Conservation (phyloP, 1,140 invertebrate species). For the Meloidogyne hapla region DNA sequence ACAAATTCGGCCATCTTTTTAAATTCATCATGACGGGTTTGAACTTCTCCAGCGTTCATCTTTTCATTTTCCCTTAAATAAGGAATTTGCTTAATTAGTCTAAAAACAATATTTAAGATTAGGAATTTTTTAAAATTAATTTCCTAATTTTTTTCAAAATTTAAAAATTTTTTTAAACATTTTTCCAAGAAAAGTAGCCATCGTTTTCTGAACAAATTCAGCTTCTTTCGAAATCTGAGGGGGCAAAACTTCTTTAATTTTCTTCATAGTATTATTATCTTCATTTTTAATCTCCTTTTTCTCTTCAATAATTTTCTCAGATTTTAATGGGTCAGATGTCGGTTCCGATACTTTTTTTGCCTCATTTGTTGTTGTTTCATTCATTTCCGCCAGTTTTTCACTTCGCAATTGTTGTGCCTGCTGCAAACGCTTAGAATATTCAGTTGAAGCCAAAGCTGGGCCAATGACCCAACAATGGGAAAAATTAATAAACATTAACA, state of each 20-base stretch:
- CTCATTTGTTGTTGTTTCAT: background rate
- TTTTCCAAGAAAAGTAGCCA: background rate
- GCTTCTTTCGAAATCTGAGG: background rate
- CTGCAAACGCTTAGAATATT: background rate
- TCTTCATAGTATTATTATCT: background rate
- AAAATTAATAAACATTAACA: background rate
- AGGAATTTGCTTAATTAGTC: too few relatives aligned
- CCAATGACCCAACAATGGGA: background rate
- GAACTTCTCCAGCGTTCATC: background rate
- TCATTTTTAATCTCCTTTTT: background rate
- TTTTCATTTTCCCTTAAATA: background rate
- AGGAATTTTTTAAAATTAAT: too few relatives aligned
- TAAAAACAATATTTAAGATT: too few relatives aligned
- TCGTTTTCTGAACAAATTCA: background rate
- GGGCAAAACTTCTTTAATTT: background rate
- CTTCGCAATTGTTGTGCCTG: background rate
- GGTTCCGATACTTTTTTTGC: background rate
- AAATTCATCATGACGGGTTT: background rate
- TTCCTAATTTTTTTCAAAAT: too few relatives aligned
- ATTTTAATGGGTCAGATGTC: background rate
- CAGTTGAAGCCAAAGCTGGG: background rate
- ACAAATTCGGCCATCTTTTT: background rate
- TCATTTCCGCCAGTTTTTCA: background rate
- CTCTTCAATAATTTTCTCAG: background rate
- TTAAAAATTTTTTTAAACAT: background rate